Percentiles rank a stretch among this genome's conserved stretches.
Conservation (phyloP, 2,888 invertebrate genomes). For the Melitaea athalia region DNA sequence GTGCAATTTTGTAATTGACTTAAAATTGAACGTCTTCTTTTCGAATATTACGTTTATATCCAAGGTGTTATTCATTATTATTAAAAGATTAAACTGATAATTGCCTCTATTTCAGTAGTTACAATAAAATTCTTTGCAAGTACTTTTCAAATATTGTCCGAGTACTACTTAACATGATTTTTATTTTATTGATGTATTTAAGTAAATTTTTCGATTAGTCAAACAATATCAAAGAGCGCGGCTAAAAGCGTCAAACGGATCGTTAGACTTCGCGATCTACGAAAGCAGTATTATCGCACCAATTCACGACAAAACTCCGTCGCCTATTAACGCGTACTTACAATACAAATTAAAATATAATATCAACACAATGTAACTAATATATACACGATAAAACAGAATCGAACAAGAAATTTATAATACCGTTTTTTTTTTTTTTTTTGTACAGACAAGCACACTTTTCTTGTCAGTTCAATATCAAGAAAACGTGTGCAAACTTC, state of each 20-base stretch:
- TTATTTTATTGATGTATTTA: no score
- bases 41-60: no score
- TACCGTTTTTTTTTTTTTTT: constrained; percentile 10
- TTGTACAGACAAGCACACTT: background rate
- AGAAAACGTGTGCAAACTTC: background rate
- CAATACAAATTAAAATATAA: constrained; percentile 49
- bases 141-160: no score
- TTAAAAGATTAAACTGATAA: no score
- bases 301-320: constrained; percentile 36
- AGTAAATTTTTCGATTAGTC: background rate
- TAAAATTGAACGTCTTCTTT: background rate
- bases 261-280: constrained; percentile 26
- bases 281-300: constrained; percentile 41
- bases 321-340: constrained; percentile 41
- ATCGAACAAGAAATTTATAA: constrained; percentile 26
- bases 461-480: constrained; percentile 1
- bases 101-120: no score
- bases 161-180: no score
- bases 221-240: constrained; percentile 4
- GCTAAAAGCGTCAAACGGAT: constrained; percentile 16
- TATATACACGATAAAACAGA: constrained; percentile 49
- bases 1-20: constrained; percentile 4
- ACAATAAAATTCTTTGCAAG: no score
- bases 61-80: no score
- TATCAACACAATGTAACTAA: constrained; percentile 54